A percentile compares a stretch with the other conserved stretches of the same genome.
These are phyloP conservation scores for Hoplostethus mediterraneus DNA, from an alignment of 2,797 vertebrate species.

Conservation along the genomic window DNA sequence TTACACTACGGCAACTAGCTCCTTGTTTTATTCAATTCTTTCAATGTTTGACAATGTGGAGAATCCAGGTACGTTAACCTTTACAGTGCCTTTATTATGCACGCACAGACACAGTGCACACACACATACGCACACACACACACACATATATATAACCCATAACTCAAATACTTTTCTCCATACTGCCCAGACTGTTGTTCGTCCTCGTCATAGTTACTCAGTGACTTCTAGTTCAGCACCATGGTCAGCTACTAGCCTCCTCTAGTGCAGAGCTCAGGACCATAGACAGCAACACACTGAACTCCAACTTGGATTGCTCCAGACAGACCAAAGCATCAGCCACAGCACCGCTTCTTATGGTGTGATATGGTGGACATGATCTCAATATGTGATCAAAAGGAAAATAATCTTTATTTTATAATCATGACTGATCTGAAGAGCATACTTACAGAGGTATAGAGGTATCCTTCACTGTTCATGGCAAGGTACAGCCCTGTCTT, in stretches of 20 bases:
- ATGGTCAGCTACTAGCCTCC: conserved; percentile 20
- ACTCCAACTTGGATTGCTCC: not conserved
- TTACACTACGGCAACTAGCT: conserved; percentile 31
- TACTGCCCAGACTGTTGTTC: not conserved
- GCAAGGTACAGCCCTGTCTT: conserved; percentile 96
- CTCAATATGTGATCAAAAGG: conserved; percentile 8
- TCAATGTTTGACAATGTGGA: conserved; percentile 25
- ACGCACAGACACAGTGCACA: not conserved
- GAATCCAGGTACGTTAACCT: conserved; percentile 31
- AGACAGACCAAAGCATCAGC: conserved; percentile 7
- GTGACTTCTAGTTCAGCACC: conserved; percentile 20
- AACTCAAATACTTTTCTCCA: not conserved
- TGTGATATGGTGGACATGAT: not conserved
- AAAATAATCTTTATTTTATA: conserved; percentile 5
- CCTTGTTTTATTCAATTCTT: conserved; percentile 25
- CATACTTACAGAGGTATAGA: conserved; percentile 87
- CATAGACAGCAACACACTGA: conserved; percentile 22
- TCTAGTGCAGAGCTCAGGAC: conserved; percentile 33
- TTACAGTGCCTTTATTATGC: not conserved
- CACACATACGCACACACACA: not conserved
- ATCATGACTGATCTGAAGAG: conserved; percentile 16
- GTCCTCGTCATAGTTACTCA: conserved; percentile 12
- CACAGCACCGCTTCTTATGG: conserved; percentile 1
- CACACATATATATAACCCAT: not conserved
- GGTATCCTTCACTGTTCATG: conserved; percentile 98